Percentiles rank a stretch among this genome's conserved stretches.
These are phyloP conservation scores for Dissostichus mawsoni DNA, from an alignment of 2,113 vertebrate genomes.

Conservation along the genomic window DNA sequence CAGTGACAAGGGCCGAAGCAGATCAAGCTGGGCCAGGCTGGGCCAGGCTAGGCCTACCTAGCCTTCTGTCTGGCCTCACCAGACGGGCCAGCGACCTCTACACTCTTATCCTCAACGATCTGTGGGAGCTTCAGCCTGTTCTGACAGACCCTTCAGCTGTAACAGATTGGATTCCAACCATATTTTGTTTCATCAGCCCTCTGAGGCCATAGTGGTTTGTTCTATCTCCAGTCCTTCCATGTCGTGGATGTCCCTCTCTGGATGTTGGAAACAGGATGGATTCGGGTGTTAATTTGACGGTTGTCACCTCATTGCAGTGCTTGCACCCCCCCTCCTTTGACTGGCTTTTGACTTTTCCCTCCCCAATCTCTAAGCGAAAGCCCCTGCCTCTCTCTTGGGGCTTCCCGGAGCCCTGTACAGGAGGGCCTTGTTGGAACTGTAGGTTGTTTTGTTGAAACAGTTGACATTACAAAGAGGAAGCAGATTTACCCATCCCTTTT, in stretches of 20 bases:
- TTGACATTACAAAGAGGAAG: slow-evolving; percentile 33
- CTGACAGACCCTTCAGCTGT: not conserved
- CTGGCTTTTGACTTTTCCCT: slow-evolving; percentile 69
- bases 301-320: slow-evolving; percentile 65
- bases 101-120: not conserved
- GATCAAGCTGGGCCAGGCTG: slow-evolving; percentile 51
- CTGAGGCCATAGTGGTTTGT: slow-evolving; percentile 36
- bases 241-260: slow-evolving; percentile 67
- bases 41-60: slow-evolving; percentile 52
- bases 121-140: slow-evolving; percentile 8
- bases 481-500: slow-evolving; percentile 4
- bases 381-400: slow-evolving; percentile 76
- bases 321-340: slow-evolving; percentile 65
- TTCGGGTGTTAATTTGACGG: slow-evolving; percentile 79
- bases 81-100: slow-evolving; percentile 22
- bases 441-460: slow-evolving; percentile 61
- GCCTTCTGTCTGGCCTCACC: slow-evolving; percentile 52
- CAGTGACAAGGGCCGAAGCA: slow-evolving; percentile 50
- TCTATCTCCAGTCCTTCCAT: slow-evolving; percentile 53
- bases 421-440: slow-evolving; percentile 70
- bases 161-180: slow-evolving; percentile 35
- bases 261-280: slow-evolving; percentile 83
- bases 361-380: slow-evolving; percentile 75
- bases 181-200: slow-evolving; percentile 19
- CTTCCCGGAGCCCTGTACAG: slow-evolving; percentile 61